Base-by-base conservation (phyloP, 2,888 invertebrate species). In the Idaea aversata region DNA sequence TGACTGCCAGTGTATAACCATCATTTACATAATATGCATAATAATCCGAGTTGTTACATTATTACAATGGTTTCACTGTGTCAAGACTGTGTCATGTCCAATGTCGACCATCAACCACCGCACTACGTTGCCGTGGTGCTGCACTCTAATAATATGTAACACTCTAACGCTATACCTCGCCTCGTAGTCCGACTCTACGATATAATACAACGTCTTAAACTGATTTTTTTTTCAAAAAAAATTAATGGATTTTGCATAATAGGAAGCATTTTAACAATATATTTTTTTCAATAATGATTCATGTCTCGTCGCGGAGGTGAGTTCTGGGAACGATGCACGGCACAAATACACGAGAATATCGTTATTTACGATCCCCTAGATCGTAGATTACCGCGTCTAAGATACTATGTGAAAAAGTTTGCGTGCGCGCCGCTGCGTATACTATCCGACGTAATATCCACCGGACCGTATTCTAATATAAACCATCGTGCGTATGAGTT, bases 321-420 rank as follows among this genome's bases (percentile, higher is more conserved):
- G 61, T 61, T 58, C 35, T 57, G 34, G 57, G 62, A 61, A 59
- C 34, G 59, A 59, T 35, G 34, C 57, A 57, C 63, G 47, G 57
- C 63, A 65, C 70, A 65, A 66, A 10, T 36, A 36, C 36, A 36
- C 36, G 36, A 36, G 36, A 36, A 36, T 10, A 65, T 62, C 57
- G 64, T 71, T 69, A 77, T 75, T 76, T 76, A 76, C 72, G 75
- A 74, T 66, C 72, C 63, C 65, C 65, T 70, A 70, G 74, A 72
- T 72, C 70, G 65, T 71, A 72, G 76, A 72, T 74, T 71, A 69
- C 65, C 61, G 15, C 16, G 16, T 15, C 15, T 25, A 59, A 25
- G 59, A 15, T 59, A 10, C 36, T 25, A 59, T 25, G 36, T 62
- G 67, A 67, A 64, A 65, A 69, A 57, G 61, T n/a, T 63, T 68